Percentiles rank a stretch among this genome's conserved stretches.
Evolutionary conservation across 2,797 vertebrate species (phyloP).

Genomic region (Aldrovandia affinis): DNA sequence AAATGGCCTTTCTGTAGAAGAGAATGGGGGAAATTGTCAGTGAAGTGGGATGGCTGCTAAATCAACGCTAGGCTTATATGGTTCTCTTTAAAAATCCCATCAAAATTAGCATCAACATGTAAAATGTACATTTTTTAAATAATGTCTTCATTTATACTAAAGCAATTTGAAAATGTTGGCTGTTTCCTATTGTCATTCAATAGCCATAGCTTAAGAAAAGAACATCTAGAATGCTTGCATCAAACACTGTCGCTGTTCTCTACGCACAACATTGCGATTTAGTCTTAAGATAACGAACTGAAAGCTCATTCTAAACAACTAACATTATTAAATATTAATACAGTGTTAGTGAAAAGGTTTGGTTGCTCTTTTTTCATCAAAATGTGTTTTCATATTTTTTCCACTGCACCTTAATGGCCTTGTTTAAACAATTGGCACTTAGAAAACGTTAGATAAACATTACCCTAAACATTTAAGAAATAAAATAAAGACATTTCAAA

Average conservation of each 20-base stretch:
- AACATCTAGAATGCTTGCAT: slow-evolving; percentile 81
- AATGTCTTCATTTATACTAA: slow-evolving; percentile 92
- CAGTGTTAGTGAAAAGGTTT: slow-evolving; percentile 81
- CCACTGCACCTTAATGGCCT: slow-evolving; percentile 73
- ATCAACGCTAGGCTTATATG: slow-evolving; percentile 88
- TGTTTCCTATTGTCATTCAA: slow-evolving; percentile 85
- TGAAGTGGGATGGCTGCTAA: slow-evolving; percentile 88
- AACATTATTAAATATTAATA: slow-evolving; percentile 85
- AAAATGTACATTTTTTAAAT: slow-evolving; percentile 88
- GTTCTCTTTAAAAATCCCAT: slow-evolving; percentile 85
- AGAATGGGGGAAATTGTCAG: slow-evolving; percentile 86
- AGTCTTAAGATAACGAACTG: slow-evolving; percentile 91
- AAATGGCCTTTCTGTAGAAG: slow-evolving; percentile 78
- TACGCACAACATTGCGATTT: slow-evolving; percentile 84
- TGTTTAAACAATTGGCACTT: slow-evolving; percentile 78
- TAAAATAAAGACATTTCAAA: slow-evolving; percentile 70
- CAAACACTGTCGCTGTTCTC: slow-evolving; percentile 87
- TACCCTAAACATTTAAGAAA: slow-evolving; percentile 75
- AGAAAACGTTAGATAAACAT: slow-evolving; percentile 75
- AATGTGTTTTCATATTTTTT: slow-evolving; percentile 55
- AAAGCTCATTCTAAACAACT: slow-evolving; percentile 87
- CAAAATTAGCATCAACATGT: slow-evolving; percentile 98
- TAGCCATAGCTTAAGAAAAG: slow-evolving; percentile 87
- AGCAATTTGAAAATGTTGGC: slow-evolving; percentile 84
- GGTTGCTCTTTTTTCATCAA: slow-evolving; percentile 67